Conservation (phyloP, 2,113 vertebrate species). For the Albula glossodonta region DNA sequence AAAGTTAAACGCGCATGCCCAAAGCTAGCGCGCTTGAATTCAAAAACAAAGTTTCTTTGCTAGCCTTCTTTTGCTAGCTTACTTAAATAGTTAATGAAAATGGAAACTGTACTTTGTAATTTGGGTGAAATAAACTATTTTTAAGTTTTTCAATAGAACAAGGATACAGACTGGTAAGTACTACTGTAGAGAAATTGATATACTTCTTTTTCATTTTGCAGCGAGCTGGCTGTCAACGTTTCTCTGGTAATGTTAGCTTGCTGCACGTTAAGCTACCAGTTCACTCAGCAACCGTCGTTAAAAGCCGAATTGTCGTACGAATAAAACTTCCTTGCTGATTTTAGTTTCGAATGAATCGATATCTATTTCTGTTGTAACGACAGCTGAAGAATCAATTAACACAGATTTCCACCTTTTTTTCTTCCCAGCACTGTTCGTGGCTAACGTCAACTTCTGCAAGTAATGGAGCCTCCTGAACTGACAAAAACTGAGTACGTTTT, state of each 20-base stretch:
- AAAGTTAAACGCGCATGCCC: conserved; percentile 51
- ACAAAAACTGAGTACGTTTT: too few relatives aligned
- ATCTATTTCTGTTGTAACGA: too few relatives aligned
- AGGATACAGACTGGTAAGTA: neutral
- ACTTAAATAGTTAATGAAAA: neutral
- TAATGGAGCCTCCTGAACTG: too few relatives aligned
- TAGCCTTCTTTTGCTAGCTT: too few relatives aligned
- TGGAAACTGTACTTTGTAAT: neutral
- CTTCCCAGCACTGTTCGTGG: too few relatives aligned
- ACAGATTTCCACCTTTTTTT: too few relatives aligned
- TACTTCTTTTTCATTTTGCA: neutral
- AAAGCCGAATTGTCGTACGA: too few relatives aligned
- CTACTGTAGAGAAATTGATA: neutral
- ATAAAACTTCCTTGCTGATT: too few relatives aligned
- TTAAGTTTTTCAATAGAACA: neutral
- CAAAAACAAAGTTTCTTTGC: conserved; percentile 47
- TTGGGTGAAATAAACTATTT: neutral
- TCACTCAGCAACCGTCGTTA: too few relatives aligned
- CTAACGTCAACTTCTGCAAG: too few relatives aligned
- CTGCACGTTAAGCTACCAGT: neutral
- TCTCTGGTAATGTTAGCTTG: neutral
- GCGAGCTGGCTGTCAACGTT: neutral
- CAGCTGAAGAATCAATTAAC: too few relatives aligned
- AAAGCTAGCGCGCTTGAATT: conserved; percentile 61
- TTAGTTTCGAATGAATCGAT: too few relatives aligned